Conservation (phyloP, 2,113 vertebrate genomes). For the Mesoclemmys tuberculata region DNA sequence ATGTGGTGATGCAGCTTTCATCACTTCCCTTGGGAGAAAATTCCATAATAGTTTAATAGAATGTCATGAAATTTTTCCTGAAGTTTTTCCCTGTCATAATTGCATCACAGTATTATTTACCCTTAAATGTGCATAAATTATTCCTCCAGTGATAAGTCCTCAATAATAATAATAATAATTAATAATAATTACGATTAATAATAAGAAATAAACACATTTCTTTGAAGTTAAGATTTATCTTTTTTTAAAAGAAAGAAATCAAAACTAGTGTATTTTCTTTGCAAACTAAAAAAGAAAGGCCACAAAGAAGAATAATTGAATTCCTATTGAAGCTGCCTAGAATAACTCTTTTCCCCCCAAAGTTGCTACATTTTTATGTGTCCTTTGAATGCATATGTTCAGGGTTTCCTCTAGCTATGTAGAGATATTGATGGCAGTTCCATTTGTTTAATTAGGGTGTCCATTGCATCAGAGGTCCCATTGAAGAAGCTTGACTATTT, state of each 20-base stretch:
- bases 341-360: not conserved
- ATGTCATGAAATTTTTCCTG: conserved; percentile 1
- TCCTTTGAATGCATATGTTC: not conserved
- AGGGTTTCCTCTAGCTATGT: conserved; percentile 40
- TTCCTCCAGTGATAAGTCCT: conserved; percentile 23
- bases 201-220: not conserved
- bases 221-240: not conserved
- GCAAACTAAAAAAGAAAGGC: not conserved
- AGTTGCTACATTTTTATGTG: conserved; percentile 12
- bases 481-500: conserved; percentile 10
- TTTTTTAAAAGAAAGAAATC: not conserved
- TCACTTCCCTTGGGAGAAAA: not conserved
- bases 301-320: conserved; percentile 34
- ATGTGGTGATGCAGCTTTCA: not conserved
- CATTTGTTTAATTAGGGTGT: conserved; percentile 16
- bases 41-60: not conserved
- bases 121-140: not conserved
- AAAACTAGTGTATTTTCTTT: not conserved
- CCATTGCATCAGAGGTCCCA: not conserved
- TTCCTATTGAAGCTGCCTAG: conserved; percentile 19
- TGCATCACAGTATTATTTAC: not conserved
- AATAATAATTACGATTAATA: not conserved
- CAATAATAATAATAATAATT: not conserved
- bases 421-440: not conserved
- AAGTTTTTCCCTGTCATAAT: not conserved